Conservation (phyloP, 2,888 invertebrate species). For the Chaetogeoica ovagalla region DNA sequence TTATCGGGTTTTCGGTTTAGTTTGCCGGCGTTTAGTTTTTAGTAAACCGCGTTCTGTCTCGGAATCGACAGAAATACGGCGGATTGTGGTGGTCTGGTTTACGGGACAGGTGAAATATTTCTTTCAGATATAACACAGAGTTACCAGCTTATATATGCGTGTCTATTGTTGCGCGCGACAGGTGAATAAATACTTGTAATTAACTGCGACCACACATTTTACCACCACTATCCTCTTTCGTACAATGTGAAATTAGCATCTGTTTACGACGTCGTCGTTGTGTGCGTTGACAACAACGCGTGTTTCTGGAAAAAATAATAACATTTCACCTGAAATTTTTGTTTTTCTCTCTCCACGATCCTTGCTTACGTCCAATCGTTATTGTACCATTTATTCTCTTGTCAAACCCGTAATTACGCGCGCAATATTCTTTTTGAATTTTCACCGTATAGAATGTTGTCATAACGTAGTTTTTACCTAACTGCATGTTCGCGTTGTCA, state of each 20-base stretch:
- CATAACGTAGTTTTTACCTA: too few relatives aligned
- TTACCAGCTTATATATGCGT: not conserved
- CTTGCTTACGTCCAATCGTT: too few relatives aligned
- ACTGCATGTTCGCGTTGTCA: too few relatives aligned
- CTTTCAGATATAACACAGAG: not conserved
- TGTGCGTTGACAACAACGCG: not conserved
- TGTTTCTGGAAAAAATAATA: slow-evolving; percentile 22
- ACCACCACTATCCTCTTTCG: not conserved
- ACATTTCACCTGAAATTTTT: not conserved
- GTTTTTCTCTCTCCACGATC: too few relatives aligned
- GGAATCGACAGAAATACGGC: not conserved
- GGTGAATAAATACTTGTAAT: slow-evolving; percentile 46
- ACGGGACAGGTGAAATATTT: slow-evolving; percentile 29
- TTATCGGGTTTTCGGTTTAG: not conserved
- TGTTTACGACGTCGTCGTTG: slow-evolving; percentile 8
- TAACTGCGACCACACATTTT: slow-evolving; percentile 25
- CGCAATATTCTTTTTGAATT: too few relatives aligned
- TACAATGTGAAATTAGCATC: slow-evolving; percentile 33
- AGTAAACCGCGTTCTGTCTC: not conserved
- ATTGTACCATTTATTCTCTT: too few relatives aligned
- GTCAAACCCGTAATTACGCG: too few relatives aligned
- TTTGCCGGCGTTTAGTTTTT: not conserved
- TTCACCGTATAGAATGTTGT: too few relatives aligned
- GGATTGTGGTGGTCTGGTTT: slow-evolving; percentile 23
- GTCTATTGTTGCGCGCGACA: slow-evolving; percentile 12